Base-by-base conservation (phyloP, 2,113 vertebrate species). In the Oryctolagus cuniculus region DNA sequence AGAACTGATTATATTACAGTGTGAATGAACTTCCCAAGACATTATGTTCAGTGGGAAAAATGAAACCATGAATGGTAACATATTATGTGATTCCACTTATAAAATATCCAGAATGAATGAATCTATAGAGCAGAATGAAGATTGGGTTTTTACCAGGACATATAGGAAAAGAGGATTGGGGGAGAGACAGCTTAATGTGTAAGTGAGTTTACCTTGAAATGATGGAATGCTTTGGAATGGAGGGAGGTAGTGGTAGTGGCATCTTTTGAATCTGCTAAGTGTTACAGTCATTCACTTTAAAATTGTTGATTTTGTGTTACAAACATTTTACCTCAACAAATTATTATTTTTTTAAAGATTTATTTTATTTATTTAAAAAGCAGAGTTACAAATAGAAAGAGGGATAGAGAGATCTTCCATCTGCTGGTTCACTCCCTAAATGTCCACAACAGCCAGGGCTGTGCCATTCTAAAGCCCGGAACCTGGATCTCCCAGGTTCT, bases 281-380 rank as follows among this genome's bases (percentile, higher is more conserved):
- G 72, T 38, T 64, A 51, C 22, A 12, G 11, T 70, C 69, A 7
- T 61, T 89, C 29, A 84, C 24, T 49, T 89, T 70, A 58, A 92
- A 86, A 92, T 69, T 27, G 25, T 79, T 79, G 19, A 31, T 72
- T 84, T 94, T 78, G 22, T 89, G 34, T 61, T 90, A 51, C 10
- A 10, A 63, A 31, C 78, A 78, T 51, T 70, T 78, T 15, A 51
- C 38, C 38, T 44, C 44, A 44, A 44, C 44, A 44, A 44, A 44
- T 44, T 58, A 19, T 58, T 58, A 17, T 58, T 58, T 58, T 58
- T 58, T 58, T 58, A 58, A 58, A 58, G 13, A 58, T 58, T 58
- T 58, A 58, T 58, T 58, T 58, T 58, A 17, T 58, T 58, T 58
- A 58, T 58, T 58, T 17, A 17, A 58, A 58, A 58, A 19, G 15